Conservation (phyloP, 1,140 invertebrate genomes). For the Pogonomyrmex barbatus region DNA sequence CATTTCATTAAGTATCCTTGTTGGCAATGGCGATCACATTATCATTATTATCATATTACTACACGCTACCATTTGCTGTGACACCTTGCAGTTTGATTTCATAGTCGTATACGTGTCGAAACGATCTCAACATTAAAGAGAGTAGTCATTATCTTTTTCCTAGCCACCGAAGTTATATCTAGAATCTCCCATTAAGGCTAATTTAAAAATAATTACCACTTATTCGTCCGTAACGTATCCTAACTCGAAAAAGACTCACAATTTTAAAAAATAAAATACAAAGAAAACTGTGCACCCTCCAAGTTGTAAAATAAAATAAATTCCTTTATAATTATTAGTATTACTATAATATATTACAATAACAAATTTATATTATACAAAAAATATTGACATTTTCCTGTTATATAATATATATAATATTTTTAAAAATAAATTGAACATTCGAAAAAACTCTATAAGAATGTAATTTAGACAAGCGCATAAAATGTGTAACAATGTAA, state of each 20-base stretch:
- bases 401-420: not conserved
- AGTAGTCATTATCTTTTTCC: constrained; percentile 53
- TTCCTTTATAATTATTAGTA: no score
- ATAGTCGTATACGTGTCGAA: constrained; percentile 38
- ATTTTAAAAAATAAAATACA: not conserved
- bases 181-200: constrained; percentile 41
- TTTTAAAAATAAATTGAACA: not conserved
- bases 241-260: not conserved
- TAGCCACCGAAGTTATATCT: constrained; percentile 25
- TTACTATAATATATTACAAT: not conserved
- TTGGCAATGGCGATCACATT: constrained; percentile 38
- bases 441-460: not conserved
- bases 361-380: not conserved
- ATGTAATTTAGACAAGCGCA: not conserved
- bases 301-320: constrained; percentile 1
- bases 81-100: constrained; percentile 47
- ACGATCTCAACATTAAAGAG: constrained; percentile 37
- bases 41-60: constrained; percentile 62
- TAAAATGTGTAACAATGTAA: constrained; percentile 14
- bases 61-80: constrained; percentile 44
- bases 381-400: not conserved
- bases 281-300: not conserved
- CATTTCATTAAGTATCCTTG: constrained; percentile 26
- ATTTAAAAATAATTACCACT: constrained; percentile 60
- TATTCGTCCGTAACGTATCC: constrained; percentile 12